Conservation (phyloP, 2,113 vertebrate species). For the Castor canadensis region DNA sequence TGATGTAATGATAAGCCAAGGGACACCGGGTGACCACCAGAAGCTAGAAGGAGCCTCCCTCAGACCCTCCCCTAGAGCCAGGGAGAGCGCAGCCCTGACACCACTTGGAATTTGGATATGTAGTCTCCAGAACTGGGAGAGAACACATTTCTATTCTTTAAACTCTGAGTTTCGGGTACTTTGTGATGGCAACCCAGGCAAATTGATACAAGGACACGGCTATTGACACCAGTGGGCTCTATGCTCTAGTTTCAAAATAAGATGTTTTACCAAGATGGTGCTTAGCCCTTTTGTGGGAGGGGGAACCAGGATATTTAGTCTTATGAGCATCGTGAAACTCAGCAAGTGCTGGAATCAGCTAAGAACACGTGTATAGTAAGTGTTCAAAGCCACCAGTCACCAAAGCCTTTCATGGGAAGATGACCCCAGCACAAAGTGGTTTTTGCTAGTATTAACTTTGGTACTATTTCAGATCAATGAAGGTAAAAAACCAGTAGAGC, state of each 20-base stretch:
- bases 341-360: not conserved
- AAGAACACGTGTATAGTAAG: not conserved
- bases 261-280: not conserved
- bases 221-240: not conserved
- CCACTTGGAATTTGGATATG: not conserved
- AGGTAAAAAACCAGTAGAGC: conserved; percentile 73
- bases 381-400: too few species aligned
- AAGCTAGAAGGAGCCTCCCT: too few species aligned
- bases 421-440: not conserved
- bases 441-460: conserved; percentile 78
- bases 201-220: not conserved
- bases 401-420: conserved; percentile 36
- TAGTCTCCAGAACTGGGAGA: not conserved
- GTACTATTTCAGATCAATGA: conserved; percentile 69
- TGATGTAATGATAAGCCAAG: not conserved
- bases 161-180: not conserved
- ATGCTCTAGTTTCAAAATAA: not conserved
- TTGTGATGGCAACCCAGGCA: not conserved
- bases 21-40: too few species aligned
- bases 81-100: rapidly evolving
- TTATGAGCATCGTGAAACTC: not conserved
- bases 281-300: not conserved
- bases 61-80: rapidly evolving
- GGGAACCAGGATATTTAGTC: not conserved
- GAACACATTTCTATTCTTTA: not conserved